Base-by-base conservation (phyloP, 1,140 invertebrate genomes). In the Pseudomyrmex dendroicus region DNA sequence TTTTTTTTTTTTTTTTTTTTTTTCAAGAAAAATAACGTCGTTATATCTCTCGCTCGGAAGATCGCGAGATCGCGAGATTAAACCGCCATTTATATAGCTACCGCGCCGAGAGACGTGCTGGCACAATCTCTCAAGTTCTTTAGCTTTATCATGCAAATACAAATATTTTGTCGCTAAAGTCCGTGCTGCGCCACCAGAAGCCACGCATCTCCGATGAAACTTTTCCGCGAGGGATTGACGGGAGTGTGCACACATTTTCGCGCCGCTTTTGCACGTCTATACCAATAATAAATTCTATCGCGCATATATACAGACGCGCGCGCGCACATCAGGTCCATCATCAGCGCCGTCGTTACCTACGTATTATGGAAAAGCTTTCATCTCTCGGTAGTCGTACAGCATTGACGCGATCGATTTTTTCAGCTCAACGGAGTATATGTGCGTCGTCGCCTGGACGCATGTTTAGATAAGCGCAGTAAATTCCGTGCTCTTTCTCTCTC, bases 381-480 rank as follows among this genome's bases (percentile, higher is more conserved):
- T 50, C 35, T 35, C 15, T 35, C 7, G 13, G 10, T 46, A 70
- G 35, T 48, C 35, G 56, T 68, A 68, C 8, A 70, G 52, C 15
- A 68, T 59, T 10, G 54, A 59, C 20, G 5, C 35, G 25, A 61
- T 72, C 46, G 46, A 61, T 80, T 80, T 80, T 77, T 72, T 70
- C 22, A 10, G 20, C 44, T 59, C 64, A 35, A 59, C 44, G 20
- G 20, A 72, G 66, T 72, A n/a, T 12, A 80, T 15, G 22, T 22
- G 44, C 48, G 67, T 59, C 25, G 67, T 50, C 35, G 46, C 54
- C 72, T 66, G 66, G 22, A 62, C 15, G 66, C 54, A 12, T 78
- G 35, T 78, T 59, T 78, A 78, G 66, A 70, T 70, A 78, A 78
- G 20, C 17, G 54, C 66, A 70, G 59, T 78, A 56, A 78, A 78